These are phyloP conservation scores for Rhorus exstirpatorius DNA, from an alignment of 2,888 invertebrate species.

Conservation along the genomic window DNA sequence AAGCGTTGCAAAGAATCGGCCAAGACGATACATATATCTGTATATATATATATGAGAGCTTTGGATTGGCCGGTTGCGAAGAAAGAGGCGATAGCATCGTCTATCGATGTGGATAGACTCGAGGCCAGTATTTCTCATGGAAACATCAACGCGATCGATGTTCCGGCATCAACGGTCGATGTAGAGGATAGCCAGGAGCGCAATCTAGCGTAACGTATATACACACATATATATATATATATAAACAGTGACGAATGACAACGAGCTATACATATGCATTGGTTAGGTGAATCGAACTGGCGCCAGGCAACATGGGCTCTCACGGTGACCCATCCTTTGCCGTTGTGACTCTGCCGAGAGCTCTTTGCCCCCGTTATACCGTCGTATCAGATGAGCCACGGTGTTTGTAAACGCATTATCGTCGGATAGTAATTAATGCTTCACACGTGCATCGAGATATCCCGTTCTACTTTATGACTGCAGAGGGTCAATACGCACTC, in stretches of 20 bases:
- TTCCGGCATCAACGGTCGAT: slow-evolving; percentile 53
- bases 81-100: slow-evolving; percentile 18
- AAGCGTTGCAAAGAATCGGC: slow-evolving; percentile 4
- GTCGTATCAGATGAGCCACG: not conserved
- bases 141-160: slow-evolving; percentile 62
- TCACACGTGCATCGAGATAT: slow-evolving; percentile 41
- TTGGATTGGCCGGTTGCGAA: slow-evolving; percentile 3
- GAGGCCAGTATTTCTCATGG: slow-evolving; percentile 46
- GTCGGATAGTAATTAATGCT: slow-evolving; percentile 7
- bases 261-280: slow-evolving; percentile 53
- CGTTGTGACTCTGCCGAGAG: not conserved
- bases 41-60: slow-evolving; percentile 15
- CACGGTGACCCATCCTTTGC: slow-evolving; percentile 61
- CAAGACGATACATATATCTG: no score
- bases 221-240: not conserved
- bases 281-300: slow-evolving; percentile 53
- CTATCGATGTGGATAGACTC: slow-evolving; percentile 39
- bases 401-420: not conserved
- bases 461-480: no score
- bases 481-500: no score
- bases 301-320: slow-evolving; percentile 59
- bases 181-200: slow-evolving; percentile 5
- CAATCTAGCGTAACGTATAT: slow-evolving; percentile 8
- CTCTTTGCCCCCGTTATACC: slow-evolving; percentile 53
- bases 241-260: slow-evolving; percentile 15